phyloP scores from a whole-genome alignment of 2,888 invertebrate genomes.

The Chouioia cunea region DNA sequence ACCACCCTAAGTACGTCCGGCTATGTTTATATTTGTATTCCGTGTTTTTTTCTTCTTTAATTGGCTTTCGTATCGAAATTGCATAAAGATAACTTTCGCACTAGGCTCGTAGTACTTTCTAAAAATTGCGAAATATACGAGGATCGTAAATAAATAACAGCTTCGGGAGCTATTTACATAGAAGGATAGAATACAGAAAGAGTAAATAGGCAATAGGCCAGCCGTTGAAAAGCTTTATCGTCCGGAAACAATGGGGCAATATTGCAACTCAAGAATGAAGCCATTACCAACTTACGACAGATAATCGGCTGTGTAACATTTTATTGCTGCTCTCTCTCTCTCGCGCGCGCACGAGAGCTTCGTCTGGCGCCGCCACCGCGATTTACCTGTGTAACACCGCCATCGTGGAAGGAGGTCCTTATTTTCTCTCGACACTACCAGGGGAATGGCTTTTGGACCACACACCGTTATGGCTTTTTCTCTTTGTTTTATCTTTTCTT shows the following conservation, averaged over 20 bases:
- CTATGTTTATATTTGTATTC: too few species aligned
- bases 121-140: slow-evolving; percentile 13
- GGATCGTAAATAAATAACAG: slow-evolving; percentile 2
- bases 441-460: too few species aligned
- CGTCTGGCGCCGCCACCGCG: slow-evolving; percentile 23
- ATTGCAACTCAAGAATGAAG: slow-evolving; percentile 47
- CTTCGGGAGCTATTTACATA: too few species aligned
- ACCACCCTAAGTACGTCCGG: slow-evolving; percentile 26
- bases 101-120: neutral
- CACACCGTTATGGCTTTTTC: too few species aligned
- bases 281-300: slow-evolving; percentile 53
- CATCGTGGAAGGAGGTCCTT: too few species aligned
- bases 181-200: neutral
- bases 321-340: slow-evolving; percentile 49
- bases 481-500: too few species aligned
- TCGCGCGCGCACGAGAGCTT: slow-evolving; percentile 1
- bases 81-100: too few species aligned
- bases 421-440: too few species aligned
- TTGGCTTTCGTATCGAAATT: too few species aligned
- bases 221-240: slow-evolving; percentile 27
- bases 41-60: too few species aligned
- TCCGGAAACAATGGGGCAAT: slow-evolving; percentile 30
- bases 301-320: slow-evolving; percentile 53
- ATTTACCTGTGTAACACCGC: neutral
- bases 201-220: neutral